Evolutionary conservation across 2,113 vertebrate genomes (phyloP).

Genomic region (Psettodes erumei): DNA sequence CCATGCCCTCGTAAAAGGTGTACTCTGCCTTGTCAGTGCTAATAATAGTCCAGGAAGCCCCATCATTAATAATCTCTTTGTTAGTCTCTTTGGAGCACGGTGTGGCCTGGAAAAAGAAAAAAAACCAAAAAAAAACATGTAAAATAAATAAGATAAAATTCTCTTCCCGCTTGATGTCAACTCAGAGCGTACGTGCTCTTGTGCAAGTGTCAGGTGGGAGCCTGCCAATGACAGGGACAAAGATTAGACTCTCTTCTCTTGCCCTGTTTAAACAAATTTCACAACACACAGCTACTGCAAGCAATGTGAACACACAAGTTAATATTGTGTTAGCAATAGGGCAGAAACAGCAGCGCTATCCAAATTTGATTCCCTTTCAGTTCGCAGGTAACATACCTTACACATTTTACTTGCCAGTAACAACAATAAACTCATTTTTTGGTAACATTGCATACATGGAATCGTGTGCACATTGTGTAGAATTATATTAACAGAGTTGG

Average conservation of each 20-base stretch:
- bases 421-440: too few relatives aligned
- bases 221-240: not conserved
- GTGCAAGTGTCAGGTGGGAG: not conserved
- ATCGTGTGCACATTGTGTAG: too few relatives aligned
- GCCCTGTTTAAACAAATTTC: too few relatives aligned
- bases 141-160: not conserved
- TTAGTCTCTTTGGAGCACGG: slow-evolving; percentile 96
- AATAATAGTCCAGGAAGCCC: slow-evolving; percentile 99
- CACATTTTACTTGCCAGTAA: too few relatives aligned
- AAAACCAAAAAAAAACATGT: too few relatives aligned
- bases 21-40: slow-evolving; percentile 99
- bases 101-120: slow-evolving; percentile 86
- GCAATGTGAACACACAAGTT: too few relatives aligned
- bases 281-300: too few relatives aligned
- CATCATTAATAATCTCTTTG: slow-evolving; percentile 98
- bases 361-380: not conserved
- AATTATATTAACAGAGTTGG: too few relatives aligned
- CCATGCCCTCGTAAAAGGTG: slow-evolving; percentile 98
- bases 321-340: not conserved
- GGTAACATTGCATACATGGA: too few relatives aligned
- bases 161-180: not conserved
- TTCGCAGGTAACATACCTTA: not conserved
- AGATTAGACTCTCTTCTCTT: not conserved
- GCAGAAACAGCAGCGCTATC: not conserved
- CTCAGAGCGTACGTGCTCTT: too few relatives aligned